Evolutionary conservation across 2,888 invertebrate genomes (phyloP), one percentile per base, ranked within the genome.

Genomic region (Drosophila koepferae): DNA sequence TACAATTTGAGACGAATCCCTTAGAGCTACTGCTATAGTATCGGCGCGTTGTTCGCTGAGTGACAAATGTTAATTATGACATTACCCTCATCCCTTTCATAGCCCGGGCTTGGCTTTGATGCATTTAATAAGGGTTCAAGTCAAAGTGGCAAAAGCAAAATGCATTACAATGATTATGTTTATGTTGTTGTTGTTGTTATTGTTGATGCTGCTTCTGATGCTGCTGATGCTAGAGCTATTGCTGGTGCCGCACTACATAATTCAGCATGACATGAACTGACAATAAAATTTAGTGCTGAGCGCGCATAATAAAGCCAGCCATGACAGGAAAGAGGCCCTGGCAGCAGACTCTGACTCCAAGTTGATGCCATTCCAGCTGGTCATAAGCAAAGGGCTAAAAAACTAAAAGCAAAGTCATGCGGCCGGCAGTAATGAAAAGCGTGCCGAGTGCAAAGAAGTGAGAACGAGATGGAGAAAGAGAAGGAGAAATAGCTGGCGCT

Each of bases 231-330:
- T 55, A 3, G 38, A 80, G 80, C 28, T 71, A 56, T 31, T 74
- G 60, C 48, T 78, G 63, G 72, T 86, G 84, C 76, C 74, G 69
- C 80, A 82, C 85, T 90, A 91, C 87, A 92, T 92, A 91, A 92
- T 91, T 91, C 85, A 92, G 81, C 80, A 86, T 86, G 90, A 92
- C 92, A 92, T 89, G 88, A 90, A 92, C 92, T 91, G 91, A 92
- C 91, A 92, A 92, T 92, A 92, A 92, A 92, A 92, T 92, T 92
- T 91, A 92, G 89, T 91, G 90, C 91, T 91, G 91, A 91, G 89
- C 91, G 89, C 83, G 90, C 91, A 90, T 90, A 91, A 92, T 92
- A 92, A 91, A 90, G 85, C 83, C 80, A 77, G 72, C 74, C 69
- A 74, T 69, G 69, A 73, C 72, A 73, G 68, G 70, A 72, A 67